Percentiles rank a stretch among this genome's conserved stretches.
Conservation (phyloP, 2,888 invertebrate species). For the Fragum fragum region DNA sequence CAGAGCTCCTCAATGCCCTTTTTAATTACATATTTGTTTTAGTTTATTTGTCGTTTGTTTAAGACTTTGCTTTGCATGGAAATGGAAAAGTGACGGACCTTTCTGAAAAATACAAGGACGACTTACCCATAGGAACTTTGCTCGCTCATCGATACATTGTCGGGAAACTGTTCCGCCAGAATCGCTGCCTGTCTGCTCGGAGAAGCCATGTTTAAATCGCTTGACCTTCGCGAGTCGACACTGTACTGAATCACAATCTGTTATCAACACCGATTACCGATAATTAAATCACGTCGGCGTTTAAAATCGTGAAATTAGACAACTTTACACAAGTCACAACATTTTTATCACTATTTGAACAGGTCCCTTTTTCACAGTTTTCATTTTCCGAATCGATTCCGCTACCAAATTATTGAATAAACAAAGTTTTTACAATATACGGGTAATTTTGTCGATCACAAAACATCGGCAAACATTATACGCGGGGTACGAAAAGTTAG, state of each 20-base stretch:
- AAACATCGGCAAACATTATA: slow-evolving; percentile 55
- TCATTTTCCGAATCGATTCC: slow-evolving; percentile 14
- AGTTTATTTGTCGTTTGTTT: no score
- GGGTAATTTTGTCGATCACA: slow-evolving; percentile 53
- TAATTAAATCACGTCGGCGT: slow-evolving; percentile 9
- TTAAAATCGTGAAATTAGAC: neutral
- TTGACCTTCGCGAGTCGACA: slow-evolving; percentile 2
- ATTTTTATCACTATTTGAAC: neutral
- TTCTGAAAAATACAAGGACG: no score
- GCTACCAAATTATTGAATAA: slow-evolving; percentile 22
- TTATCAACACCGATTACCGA: neutral
- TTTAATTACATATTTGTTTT: no score
- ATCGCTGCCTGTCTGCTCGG: slow-evolving; percentile 67
- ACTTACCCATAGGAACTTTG: slow-evolving; percentile 83
- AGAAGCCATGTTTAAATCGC: slow-evolving; percentile 43
- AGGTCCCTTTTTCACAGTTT: slow-evolving; percentile 15
- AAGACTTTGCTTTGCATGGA: no score
- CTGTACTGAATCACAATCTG: neutral
- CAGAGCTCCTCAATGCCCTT: no score
- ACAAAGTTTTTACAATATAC: slow-evolving; percentile 44
- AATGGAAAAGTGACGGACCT: no score
- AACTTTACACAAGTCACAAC: neutral
- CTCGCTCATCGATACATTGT: slow-evolving; percentile 79
- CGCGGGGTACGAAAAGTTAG: slow-evolving; percentile 53
- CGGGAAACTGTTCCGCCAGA: slow-evolving; percentile 78